phyloP scores from a whole-genome alignment of 2,888 invertebrate species.

The Morpho helenor region DNA sequence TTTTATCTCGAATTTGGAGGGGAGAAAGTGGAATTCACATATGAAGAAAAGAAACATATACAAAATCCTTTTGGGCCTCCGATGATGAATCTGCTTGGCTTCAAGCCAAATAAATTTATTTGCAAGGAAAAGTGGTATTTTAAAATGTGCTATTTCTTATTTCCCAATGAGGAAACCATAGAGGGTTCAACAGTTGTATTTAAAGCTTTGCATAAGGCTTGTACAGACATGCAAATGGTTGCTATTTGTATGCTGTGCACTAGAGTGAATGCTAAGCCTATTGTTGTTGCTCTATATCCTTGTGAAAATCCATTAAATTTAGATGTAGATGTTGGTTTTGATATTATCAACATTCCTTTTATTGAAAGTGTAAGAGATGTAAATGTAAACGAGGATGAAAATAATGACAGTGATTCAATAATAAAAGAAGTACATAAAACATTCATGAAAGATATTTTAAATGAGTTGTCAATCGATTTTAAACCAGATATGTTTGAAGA shows the following conservation, averaged over 20 bases:
- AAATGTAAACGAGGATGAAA: slow-evolving; percentile 51
- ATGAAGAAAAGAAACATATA: slow-evolving; percentile 67
- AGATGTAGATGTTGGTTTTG: slow-evolving; percentile 83
- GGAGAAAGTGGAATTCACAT: slow-evolving; percentile 67
- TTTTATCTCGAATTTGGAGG: slow-evolving; percentile 59
- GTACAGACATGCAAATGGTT: slow-evolving; percentile 78
- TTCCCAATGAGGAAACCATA: slow-evolving; percentile 82
- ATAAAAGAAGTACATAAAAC: slow-evolving; percentile 73
- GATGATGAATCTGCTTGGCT: slow-evolving; percentile 79
- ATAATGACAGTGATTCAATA: slow-evolving; percentile 37
- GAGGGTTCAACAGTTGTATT: slow-evolving; percentile 84
- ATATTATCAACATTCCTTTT: slow-evolving; percentile 84
- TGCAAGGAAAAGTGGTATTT: slow-evolving; percentile 71
- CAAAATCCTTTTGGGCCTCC: slow-evolving; percentile 74
- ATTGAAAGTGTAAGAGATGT: slow-evolving; percentile 79
- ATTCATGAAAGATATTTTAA: slow-evolving; percentile 79
- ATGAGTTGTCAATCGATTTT: slow-evolving; percentile 79
- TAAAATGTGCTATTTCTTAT: slow-evolving; percentile 83
- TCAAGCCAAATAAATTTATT: slow-evolving; percentile 77
- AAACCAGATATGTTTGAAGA: slow-evolving; percentile 82
- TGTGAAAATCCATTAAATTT: slow-evolving; percentile 70
- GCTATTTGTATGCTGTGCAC: slow-evolving; percentile 82
- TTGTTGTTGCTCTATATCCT: slow-evolving; percentile 78
- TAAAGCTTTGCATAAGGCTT: slow-evolving; percentile 83
- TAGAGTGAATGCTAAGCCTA: slow-evolving; percentile 75